Conservation (phyloP, 2,888 invertebrate genomes). For the Xiphydria camelus region DNA sequence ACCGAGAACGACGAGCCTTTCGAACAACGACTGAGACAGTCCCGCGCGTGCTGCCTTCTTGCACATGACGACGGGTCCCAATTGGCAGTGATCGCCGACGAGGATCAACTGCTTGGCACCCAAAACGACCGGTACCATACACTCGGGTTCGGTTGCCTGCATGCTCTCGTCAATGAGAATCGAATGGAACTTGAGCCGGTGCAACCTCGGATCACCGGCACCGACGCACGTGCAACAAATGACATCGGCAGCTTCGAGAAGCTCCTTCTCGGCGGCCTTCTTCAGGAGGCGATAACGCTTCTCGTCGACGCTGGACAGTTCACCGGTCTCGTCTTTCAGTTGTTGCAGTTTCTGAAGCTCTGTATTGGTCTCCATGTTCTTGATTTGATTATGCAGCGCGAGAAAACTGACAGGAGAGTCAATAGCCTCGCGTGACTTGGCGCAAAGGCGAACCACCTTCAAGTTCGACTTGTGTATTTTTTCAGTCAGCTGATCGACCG, state of each 20-base stretch:
- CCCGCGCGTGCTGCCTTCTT: conserved; percentile 98
- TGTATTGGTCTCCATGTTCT: conserved; percentile 89
- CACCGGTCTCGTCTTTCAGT: conserved; percentile 97
- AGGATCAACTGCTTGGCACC: conserved; percentile 96
- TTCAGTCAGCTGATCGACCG: conserved; percentile 98
- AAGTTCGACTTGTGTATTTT: conserved; percentile 97
- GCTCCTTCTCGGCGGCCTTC: conserved; percentile 85
- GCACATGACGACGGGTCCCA: conserved; percentile 99
- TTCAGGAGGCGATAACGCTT: conserved; percentile 89
- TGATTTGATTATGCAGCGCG: conserved; percentile 95
- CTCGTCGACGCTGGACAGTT: conserved; percentile 93
- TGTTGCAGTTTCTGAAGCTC: conserved; percentile 95
- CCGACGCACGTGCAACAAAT: conserved; percentile 99
- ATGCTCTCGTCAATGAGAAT: conserved; percentile 96
- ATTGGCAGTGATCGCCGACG: conserved; percentile 98
- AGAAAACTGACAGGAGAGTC: conserved; percentile 97
- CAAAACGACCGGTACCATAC: conserved; percentile 98
- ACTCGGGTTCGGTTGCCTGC: conserved; percentile 97
- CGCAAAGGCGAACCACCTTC: conserved; percentile 91
- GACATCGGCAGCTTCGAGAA: conserved; percentile 95
- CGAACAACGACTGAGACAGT: conserved; percentile 95
- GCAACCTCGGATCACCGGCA: conserved; percentile 94
- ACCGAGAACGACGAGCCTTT: conserved; percentile 94
- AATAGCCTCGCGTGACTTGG: conserved; percentile 97
- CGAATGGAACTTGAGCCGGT: conserved; percentile 90